Evolutionary conservation across 37 sponge, comb jelly and placozoan genomes (phyloP).

Genomic region (Cliona cf. orientalis): DNA sequence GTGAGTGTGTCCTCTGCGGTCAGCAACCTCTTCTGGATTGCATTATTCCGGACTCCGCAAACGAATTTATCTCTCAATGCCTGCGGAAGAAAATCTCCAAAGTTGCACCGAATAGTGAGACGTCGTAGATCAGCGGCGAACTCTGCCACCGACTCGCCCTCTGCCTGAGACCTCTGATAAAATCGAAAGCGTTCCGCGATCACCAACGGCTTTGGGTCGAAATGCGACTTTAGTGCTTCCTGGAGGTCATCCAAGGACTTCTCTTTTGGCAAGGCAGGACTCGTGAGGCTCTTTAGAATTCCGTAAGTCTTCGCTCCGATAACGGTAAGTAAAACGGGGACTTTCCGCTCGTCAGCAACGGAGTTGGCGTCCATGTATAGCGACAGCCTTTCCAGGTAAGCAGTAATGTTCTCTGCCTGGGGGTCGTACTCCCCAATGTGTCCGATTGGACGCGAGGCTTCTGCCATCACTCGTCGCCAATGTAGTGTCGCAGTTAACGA

Average conservation of each 20-base stretch:
- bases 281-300: conserved; percentile 7
- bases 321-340: conserved; percentile 10
- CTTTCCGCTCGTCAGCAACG: background rate
- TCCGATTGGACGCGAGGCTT: conserved; percentile 2
- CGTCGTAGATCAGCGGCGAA: conserved; percentile 8
- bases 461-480: too few species aligned
- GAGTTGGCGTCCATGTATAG: conserved; percentile 8
- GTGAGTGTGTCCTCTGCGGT: conserved; percentile 5
- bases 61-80: conserved; percentile 9
- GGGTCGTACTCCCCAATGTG: conserved; percentile 20
- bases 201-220: conserved; percentile 9
- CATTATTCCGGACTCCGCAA: background rate
- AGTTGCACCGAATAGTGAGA: background rate
- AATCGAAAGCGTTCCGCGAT: conserved; percentile 13
- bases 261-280: too few species aligned
- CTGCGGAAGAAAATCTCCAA: background rate
- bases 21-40: background rate
- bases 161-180: background rate
- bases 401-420: conserved; percentile 3
- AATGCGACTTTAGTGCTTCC: background rate
- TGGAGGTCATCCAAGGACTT: background rate
- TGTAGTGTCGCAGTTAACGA: too few species aligned
- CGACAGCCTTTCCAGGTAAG: conserved; percentile 40
- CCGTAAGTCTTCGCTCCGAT: conserved; percentile 11
- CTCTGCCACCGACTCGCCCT: conserved; percentile 3